Conservation (phyloP, 2,888 invertebrate genomes). For the Drosophila eohydei region DNA sequence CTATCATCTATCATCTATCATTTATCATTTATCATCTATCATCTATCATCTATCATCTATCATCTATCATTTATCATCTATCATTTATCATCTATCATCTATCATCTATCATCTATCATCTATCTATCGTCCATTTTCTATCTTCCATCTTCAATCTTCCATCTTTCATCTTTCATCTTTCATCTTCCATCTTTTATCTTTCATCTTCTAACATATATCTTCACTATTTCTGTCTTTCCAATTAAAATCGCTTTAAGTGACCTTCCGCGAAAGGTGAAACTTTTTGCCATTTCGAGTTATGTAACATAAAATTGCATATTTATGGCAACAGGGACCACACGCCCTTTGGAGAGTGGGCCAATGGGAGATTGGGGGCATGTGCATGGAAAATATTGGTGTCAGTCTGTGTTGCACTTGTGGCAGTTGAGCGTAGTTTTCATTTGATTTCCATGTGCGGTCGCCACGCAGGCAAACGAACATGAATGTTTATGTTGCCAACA, state of each 20-base stretch:
- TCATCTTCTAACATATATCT: neutral
- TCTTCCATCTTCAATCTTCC: neutral
- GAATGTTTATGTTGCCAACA: slow-evolving; percentile 19
- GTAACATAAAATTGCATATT: slow-evolving; percentile 58
- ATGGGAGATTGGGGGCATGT: neutral
- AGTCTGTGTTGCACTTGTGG: slow-evolving; percentile 44
- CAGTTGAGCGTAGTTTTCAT: slow-evolving; percentile 51
- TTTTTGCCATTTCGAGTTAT: slow-evolving; percentile 27
- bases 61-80: no score
- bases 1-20: neutral
- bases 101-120: no score
- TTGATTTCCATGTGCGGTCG: slow-evolving; percentile 58
- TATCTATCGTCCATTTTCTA: neutral
- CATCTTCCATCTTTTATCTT: neutral
- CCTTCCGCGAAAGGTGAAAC: slow-evolving; percentile 10
- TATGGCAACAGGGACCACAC: slow-evolving; percentile 34
- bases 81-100: no score
- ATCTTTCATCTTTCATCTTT: neutral
- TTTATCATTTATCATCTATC: neutral
- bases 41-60: neutral
- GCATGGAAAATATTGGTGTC: slow-evolving; percentile 35
- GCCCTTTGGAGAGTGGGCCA: neutral
- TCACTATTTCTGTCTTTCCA: neutral
- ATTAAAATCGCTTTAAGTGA: slow-evolving; percentile 21
- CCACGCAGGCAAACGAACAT: slow-evolving; percentile 40